Evolutionary conservation across 1,140 invertebrate species (phyloP), one percentile per base, ranked within the genome.

Genomic region (Aporrectodea caliginosa): DNA sequence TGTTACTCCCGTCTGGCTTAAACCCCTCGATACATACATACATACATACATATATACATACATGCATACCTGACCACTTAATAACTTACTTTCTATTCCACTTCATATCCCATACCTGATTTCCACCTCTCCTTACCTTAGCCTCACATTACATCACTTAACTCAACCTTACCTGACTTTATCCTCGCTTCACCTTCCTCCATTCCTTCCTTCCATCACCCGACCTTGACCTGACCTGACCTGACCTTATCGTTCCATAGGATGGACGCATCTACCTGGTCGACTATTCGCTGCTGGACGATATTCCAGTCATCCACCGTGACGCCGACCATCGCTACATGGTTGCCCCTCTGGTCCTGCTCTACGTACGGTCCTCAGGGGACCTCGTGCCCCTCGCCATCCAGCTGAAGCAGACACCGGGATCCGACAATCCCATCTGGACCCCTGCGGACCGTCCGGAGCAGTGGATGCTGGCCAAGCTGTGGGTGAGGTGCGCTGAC

Each of bases 401-500:
- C 72, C 78, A 79, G 73, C 69, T 79, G 34, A 29, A 79, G 1
- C 78, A 79, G 73, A 73, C 30, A 0, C 78, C 78, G 6, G 73
- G 73, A 58, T 30, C 73, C 0, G 35, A 77, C 43, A 78, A 79
- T 30, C 73, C 73, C 1, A 32, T 79, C 29, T 79, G 43, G 58
- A 79, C 74, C 1, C 73, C 78, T 1, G 77, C 22, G 1, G 72
- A 77, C 27, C 78, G 31, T 6, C 75, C 12, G 14, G 78, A 79
- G 35, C 34, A 68, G 0, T 79, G 78, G 78, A 27, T 79, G 74
- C 58, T 79, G 29, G 78, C 73, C 73, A 79, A 79, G 33, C 58
- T 79, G 73, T 79, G 78, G 78, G 78, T 79, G 29, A 1, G 73
- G 1, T 79, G 73, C 27, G 43, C 70, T 31, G 78, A 79, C 73